A percentile compares a stretch with the other conserved stretches of the same genome.
Evolutionary conservation across 1,140 invertebrate species (phyloP).

Genomic region (Caenorhabditis remanei): DNA sequence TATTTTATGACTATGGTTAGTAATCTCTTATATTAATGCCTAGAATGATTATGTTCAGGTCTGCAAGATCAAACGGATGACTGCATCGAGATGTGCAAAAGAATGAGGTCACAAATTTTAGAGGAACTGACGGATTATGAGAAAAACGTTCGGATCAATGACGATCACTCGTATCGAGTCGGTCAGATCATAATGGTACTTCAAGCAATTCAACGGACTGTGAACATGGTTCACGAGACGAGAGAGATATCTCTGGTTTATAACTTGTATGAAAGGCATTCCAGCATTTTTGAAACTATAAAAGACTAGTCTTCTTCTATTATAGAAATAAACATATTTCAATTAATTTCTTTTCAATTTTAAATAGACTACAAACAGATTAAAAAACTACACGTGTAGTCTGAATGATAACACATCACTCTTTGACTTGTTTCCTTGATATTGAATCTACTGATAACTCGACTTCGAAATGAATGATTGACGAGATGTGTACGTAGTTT

Average conservation of each 20-base stretch:
- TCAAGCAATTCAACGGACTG: not conserved
- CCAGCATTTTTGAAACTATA: constrained; percentile 30
- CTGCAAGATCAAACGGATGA: constrained; percentile 7
- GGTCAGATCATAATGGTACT: constrained; percentile 39
- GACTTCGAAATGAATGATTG: no score
- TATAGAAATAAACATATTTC: not conserved
- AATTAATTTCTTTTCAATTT: not conserved
- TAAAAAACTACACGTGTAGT: not conserved
- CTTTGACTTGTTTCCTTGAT: no score
- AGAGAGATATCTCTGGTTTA: constrained; percentile 46
- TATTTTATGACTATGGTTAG: constrained; percentile 15
- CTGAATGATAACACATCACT: not conserved
- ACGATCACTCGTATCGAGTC: constrained; percentile 40
- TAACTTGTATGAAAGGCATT: constrained; percentile 26
- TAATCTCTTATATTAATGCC: not conserved
- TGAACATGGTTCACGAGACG: constrained; percentile 31
- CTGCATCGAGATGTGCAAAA: constrained; percentile 17
- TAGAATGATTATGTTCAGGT: constrained; percentile 1
- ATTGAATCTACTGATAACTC: no score
- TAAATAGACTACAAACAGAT: no score
- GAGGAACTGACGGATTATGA: constrained; percentile 28
- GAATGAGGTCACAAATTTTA: not conserved
- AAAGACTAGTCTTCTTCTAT: not conserved
- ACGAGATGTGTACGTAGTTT: not conserved
- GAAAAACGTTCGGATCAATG: constrained; percentile 9